Evolutionary conservation across 2,888 invertebrate genomes (phyloP).

Genomic region (Ectemnius cavifrons): DNA sequence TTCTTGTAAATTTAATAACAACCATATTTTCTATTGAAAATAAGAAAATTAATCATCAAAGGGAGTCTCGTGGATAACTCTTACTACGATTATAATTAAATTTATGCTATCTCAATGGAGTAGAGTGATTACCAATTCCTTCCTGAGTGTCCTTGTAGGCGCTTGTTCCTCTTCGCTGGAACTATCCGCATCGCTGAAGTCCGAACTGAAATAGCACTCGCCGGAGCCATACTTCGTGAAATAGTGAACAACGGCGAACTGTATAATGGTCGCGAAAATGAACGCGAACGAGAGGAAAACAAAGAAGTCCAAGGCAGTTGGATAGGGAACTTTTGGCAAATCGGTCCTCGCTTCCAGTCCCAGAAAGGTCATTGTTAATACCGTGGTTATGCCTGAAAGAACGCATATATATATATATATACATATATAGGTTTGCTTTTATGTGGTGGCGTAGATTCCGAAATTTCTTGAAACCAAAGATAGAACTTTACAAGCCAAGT

Average conservation of each 20-base stretch:
- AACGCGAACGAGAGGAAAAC: slow-evolving; percentile 90
- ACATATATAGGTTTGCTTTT: no score
- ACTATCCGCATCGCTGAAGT: slow-evolving; percentile 81
- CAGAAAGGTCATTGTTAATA: slow-evolving; percentile 91
- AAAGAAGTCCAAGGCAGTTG: slow-evolving; percentile 91
- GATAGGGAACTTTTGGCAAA: slow-evolving; percentile 90
- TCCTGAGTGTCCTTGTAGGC: slow-evolving; percentile 50
- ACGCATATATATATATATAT: slow-evolving; percentile 6
- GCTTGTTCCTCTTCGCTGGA: slow-evolving; percentile 79
- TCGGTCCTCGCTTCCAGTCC: slow-evolving; percentile 89
- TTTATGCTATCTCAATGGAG: background rate
- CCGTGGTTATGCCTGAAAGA: slow-evolving; percentile 86
- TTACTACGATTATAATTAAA: background rate
- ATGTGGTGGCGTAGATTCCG: no score
- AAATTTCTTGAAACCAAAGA: no score
- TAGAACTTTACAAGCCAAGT: no score
- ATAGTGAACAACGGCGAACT: slow-evolving; percentile 92
- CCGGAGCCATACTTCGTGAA: slow-evolving; percentile 92
- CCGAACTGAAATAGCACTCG: slow-evolving; percentile 86
- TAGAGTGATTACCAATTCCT: slow-evolving; percentile 56
- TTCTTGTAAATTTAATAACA: no score
- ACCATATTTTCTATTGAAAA: no score
- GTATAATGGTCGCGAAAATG: slow-evolving; percentile 89
- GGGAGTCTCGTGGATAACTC: background rate
- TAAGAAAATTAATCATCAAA: no score